A percentile compares a stretch with the other conserved stretches of the same genome.
phyloP scores from a whole-genome alignment of 2,797 vertebrate genomes.

The Anolis apletophallus region DNA sequence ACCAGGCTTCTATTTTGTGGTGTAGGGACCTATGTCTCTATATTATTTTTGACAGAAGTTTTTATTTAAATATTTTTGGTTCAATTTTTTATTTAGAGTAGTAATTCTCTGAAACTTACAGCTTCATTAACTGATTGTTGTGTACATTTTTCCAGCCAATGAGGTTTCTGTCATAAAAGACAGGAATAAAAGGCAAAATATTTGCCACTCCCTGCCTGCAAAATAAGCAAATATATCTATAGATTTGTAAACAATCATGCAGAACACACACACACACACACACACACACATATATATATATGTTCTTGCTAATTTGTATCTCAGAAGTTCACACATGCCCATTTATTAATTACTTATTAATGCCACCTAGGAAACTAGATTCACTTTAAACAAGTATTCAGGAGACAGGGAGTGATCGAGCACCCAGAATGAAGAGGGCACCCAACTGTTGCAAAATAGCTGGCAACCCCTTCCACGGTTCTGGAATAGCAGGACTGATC shows the following conservation, averaged over 20 bases:
- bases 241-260: not conserved
- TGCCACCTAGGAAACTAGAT: not conserved
- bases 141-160: too few species aligned
- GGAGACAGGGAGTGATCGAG: not conserved
- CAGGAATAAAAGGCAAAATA: too few species aligned
- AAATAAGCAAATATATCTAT: not conserved
- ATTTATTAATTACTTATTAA: not conserved
- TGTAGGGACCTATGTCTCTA: too few species aligned
- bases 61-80: too few species aligned
- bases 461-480: constrained; percentile 5
- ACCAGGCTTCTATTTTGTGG: too few species aligned
- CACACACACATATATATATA: too few species aligned
- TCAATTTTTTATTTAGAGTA: too few species aligned
- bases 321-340: not conserved
- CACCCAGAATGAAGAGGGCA: not conserved
- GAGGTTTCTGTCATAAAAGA: not conserved
- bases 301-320: constrained; percentile 3
- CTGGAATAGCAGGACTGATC: constrained; percentile 9
- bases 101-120: too few species aligned
- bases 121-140: too few species aligned
- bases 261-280: too few species aligned
- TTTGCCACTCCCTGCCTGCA: not conserved
- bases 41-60: too few species aligned
- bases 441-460: constrained; percentile 14
- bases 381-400: not conserved